phyloP scores from a whole-genome alignment of 1,140 invertebrate species.

The Hetaerina americana region DNA sequence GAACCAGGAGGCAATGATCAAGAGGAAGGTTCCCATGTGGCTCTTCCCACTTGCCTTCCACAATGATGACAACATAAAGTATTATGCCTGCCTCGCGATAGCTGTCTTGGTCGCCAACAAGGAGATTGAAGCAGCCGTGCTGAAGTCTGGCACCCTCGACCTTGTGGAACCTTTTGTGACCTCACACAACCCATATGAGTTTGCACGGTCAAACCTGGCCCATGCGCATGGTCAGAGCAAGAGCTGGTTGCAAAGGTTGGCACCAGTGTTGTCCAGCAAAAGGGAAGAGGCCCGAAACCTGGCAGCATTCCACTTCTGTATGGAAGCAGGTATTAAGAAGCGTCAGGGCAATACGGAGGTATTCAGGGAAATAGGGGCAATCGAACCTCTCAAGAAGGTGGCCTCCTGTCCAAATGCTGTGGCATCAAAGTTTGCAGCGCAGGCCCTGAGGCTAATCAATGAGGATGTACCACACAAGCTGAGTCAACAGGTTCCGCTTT shows the following conservation, averaged over 20 bases:
- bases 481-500: constrained; percentile 94
- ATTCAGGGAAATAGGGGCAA: constrained; percentile 88
- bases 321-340: constrained; percentile 97
- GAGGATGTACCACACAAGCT: constrained; percentile 95
- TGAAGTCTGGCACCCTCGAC: constrained; percentile 87
- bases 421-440: constrained; percentile 92
- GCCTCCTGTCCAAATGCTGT: constrained; percentile 96
- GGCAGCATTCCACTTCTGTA: constrained; percentile 97
- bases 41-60: constrained; percentile 94
- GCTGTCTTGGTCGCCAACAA: constrained; percentile 94
- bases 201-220: constrained; percentile 81
- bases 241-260: constrained; percentile 85
- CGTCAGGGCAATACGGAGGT: constrained; percentile 90
- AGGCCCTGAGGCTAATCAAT: constrained; percentile 87
- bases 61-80: constrained; percentile 91
- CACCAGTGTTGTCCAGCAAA: constrained; percentile 91
- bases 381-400: constrained; percentile 89
- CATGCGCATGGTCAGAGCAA: constrained; percentile 94
- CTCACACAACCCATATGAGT: constrained; percentile 84
- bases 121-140: constrained; percentile 92
- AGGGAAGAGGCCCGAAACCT: constrained; percentile 90
- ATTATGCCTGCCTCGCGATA: constrained; percentile 96
- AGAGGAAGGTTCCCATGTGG: constrained; percentile 93
- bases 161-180: constrained; percentile 94
- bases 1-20: constrained; percentile 96